phyloP scores from a whole-genome alignment of 2,113 vertebrate species.

The Gymnobelideus leadbeateri region DNA sequence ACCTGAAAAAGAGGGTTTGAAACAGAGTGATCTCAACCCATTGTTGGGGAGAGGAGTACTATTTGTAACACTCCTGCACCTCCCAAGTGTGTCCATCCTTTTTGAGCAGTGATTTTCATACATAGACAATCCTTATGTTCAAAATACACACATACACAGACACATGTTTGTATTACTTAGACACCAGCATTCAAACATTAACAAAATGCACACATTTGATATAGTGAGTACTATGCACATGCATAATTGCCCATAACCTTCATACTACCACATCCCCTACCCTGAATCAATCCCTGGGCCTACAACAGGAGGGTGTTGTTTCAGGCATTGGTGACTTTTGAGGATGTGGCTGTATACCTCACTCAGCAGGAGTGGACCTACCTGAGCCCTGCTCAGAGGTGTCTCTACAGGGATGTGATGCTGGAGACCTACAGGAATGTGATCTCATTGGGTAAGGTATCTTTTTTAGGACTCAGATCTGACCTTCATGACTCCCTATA shows the following conservation, averaged over 20 bases:
- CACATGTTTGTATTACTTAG: not conserved
- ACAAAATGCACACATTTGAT: not conserved
- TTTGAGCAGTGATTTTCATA: not conserved
- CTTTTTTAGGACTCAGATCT: not conserved
- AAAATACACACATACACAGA: not conserved
- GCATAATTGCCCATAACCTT: not conserved
- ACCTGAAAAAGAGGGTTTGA: not conserved
- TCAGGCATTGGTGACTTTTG: not conserved
- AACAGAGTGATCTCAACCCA: not conserved
- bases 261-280: not conserved
- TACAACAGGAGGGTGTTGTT: not conserved
- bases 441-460: not conserved
- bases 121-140: not conserved
- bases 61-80: not conserved
- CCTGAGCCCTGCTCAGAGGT: not conserved
- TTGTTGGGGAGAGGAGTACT: not conserved
- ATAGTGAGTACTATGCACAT: not conserved
- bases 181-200: not conserved
- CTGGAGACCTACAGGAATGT: not conserved
- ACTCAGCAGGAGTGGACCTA: not conserved
- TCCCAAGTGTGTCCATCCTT: not conserved
- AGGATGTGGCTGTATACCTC: not conserved
- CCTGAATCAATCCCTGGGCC: not conserved
- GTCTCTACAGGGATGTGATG: not conserved
- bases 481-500: not conserved